Base-by-base conservation (phyloP, 1,140 invertebrate species). In the Drosophila pruinosa region DNA sequence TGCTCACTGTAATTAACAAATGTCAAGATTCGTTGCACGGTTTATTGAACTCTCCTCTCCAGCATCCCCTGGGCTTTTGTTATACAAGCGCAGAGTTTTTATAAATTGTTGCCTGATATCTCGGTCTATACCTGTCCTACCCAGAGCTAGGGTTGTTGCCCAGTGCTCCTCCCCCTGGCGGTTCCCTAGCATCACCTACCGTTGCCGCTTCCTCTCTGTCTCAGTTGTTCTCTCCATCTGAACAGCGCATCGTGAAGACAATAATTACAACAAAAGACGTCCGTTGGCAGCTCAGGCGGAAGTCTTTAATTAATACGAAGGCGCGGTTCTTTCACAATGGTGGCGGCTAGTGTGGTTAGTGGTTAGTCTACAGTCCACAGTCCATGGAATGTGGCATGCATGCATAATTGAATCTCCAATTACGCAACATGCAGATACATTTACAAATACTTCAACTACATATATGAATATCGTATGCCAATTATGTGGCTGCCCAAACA, bases 251-350 rank as follows among this genome's bases (percentile, higher is more conserved):
- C 58, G 34, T 61, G 59, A 78, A 82, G 80, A 77, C 81, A 80
- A 85, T 78, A 80, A 86, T 86, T 80, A 76, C 74, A 50, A 86
- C 73, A 85, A 86, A 85, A 86, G 81, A 86, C 75, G 77, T 70
- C 61, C 62, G 62, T 67, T 52, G 38, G 47, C 62, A 39, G 31
- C 45, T 58, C 62, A 21, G 53, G 65, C 81, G 82, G 81, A 85
- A 85, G 81, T 85, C 77, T 85, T 86, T 88, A 85, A 85, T 86
- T 85, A 85, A 85, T 85, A 79, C 45, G 63, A 21, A 62, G 61
- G 31, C 38, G 43, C 47, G 21, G 56, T 68, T 36, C 39, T 62
- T 63, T 56, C 52, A 67, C 61, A 63, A 48, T 41, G 39, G 64
- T 26, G 45, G 57, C 62, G 48, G 43, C 34, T 38, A 14, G n/a